phyloP scores from a whole-genome alignment of 2,797 vertebrate genomes.

The Manis javanica region DNA sequence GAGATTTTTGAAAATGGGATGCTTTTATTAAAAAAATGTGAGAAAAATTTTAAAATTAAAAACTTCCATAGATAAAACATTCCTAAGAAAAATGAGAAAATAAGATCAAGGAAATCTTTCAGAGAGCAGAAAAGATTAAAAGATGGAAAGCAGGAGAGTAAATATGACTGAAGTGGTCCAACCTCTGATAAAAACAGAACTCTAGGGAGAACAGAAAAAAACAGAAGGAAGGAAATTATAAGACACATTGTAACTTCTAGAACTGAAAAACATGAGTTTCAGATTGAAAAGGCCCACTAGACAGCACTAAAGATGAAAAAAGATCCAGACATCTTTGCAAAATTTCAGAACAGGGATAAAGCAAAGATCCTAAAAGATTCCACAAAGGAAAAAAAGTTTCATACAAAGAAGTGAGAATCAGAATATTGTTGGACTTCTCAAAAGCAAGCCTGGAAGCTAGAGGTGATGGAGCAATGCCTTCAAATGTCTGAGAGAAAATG shows the following conservation, averaged over 20 bases:
- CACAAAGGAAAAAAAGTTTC: neutral
- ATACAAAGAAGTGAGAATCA: neutral
- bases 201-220: neutral
- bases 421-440: neutral
- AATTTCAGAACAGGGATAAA: neutral
- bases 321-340: neutral
- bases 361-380: neutral
- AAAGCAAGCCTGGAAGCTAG: neutral
- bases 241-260: neutral
- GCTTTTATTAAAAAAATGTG: neutral
- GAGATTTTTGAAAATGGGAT: neutral
- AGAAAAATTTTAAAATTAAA: neutral
- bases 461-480: neutral
- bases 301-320: neutral
- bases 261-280: neutral
- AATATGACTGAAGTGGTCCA: neutral
- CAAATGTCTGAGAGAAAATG: neutral
- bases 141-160: neutral
- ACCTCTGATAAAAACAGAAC: neutral
- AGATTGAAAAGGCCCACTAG: neutral
- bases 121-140: constrained; percentile 8
- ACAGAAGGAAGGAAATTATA: neutral
- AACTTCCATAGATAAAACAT: constrained; percentile 30
- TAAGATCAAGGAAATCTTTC: neutral
- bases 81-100: neutral